Evolutionary conservation across 2,797 vertebrate genomes (phyloP).

Genomic region (Petrocephalus schoutedeni): DNA sequence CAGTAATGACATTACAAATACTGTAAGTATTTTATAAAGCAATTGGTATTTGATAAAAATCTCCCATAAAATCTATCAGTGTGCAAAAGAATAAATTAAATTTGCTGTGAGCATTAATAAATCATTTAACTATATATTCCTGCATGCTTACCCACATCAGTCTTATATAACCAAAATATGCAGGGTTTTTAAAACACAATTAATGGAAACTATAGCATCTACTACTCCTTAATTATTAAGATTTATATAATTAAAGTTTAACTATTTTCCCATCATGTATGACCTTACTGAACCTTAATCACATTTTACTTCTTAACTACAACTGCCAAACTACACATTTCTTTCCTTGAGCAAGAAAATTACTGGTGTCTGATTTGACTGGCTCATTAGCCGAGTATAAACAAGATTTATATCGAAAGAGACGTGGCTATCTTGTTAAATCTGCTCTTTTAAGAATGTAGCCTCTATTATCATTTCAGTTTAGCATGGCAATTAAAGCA

Average conservation of each 20-base stretch:
- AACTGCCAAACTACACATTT: neutral
- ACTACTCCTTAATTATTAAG: neutral
- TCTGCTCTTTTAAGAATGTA: neutral
- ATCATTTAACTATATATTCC: neutral
- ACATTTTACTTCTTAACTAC: neutral
- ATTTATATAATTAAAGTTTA: neutral
- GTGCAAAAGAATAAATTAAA: neutral
- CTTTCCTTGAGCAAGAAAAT: neutral
- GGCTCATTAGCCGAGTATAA: conserved; percentile 1
- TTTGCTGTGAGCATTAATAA: neutral
- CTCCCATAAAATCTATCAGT: neutral
- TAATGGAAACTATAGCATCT: neutral
- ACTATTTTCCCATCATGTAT: neutral
- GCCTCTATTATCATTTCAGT: neutral
- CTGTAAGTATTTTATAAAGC: neutral
- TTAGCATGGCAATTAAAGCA: neutral
- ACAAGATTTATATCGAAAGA: neutral
- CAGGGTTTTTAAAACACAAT: neutral
- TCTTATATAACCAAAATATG: neutral
- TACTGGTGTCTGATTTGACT: neutral
- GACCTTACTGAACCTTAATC: neutral
- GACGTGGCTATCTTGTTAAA: conserved; percentile 10
- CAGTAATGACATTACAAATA: neutral
- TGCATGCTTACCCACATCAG: neutral
- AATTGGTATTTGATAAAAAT: neutral